Evolutionary conservation across 2,888 invertebrate species (phyloP), one percentile per base, ranked within the genome.

Genomic region (Julus scandinavius): DNA sequence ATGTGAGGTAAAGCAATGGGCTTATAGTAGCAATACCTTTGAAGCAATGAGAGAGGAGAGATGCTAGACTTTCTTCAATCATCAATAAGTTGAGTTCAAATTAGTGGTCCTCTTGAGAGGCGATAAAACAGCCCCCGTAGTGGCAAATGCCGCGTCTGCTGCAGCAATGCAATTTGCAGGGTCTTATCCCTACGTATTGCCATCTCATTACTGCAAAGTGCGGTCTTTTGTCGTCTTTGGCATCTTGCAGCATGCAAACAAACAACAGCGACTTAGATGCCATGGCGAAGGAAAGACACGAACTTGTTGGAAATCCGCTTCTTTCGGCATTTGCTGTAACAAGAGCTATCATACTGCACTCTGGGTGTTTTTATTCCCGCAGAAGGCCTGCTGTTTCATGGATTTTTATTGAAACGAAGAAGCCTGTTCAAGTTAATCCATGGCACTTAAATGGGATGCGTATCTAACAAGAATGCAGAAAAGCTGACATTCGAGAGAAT

Each of bases 151-250:
- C 54, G 54, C 54, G 54, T 54, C 54, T 54, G 6, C 15, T 54
- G 63, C 63, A 72, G 20, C 63, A 20, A 72, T 72, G 63, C 63
- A 72, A 72, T 72, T 72, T 72, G 63, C 63, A 72, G 63, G 63
- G 63, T 72, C 63, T 72, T 72, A 72, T 72, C 63, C 63, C 20
- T 4, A n/a, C 5, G 63, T 20, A 72, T 20, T 72, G 63, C 63
- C 63, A 72, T 72, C 63, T 72, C 63, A 72, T 72, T 72, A 72
- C 63, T 72, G 63, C 63, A 72, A 72, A 72, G 63, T 72, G 63
- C 63, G 63, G 63, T 72, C 63, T 72, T 72, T 72, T 72, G 63
- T 72, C 63, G 63, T 20, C 63, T 72, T 72, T 72, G 63, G 63
- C 63, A 20, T 72, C 63, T 72, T 72, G 9, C 63, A 72, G 20